phyloP scores from a whole-genome alignment of 2,888 invertebrate species.

The Phorcus lineatus region DNA sequence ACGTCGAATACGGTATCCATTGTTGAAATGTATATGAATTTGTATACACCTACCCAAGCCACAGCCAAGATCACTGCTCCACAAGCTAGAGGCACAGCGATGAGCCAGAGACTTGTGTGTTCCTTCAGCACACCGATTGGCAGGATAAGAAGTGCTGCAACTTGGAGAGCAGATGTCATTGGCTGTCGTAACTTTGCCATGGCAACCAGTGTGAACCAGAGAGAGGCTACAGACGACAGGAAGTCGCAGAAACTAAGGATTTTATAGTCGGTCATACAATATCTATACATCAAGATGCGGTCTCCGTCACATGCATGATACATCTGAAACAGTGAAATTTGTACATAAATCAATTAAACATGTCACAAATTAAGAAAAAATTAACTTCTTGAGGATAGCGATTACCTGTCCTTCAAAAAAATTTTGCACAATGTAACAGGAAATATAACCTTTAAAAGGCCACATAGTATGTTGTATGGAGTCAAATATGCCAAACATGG shows the following conservation, averaged over 20 bases:
- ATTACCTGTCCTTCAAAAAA: too few relatives aligned
- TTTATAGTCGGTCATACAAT: conserved; percentile 85
- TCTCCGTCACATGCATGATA: conserved; percentile 94
- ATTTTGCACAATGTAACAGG: too few relatives aligned
- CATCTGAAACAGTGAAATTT: conserved; percentile 77
- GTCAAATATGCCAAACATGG: too few relatives aligned
- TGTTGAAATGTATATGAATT: too few relatives aligned
- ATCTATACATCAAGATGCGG: conserved; percentile 78
- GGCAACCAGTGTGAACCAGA: conserved; percentile 91
- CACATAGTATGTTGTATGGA: too few relatives aligned
- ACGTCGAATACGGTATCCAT: too few relatives aligned
- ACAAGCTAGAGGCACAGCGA: conserved; percentile 84
- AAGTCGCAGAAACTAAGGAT: conserved; percentile 92
- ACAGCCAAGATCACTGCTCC: conserved; percentile 82
- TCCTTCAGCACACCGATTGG: conserved; percentile 89
- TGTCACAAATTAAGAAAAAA: too few relatives aligned
- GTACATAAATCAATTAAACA: too few relatives aligned
- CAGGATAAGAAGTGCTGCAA: conserved; percentile 86
- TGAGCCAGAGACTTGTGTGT: conserved; percentile 87
- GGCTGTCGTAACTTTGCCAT: conserved; percentile 84
- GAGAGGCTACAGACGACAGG: conserved; percentile 88
- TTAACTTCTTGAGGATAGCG: too few relatives aligned
- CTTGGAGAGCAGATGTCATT: conserved; percentile 81
- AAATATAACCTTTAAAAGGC: too few relatives aligned
- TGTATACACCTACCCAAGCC: conserved; percentile 81